Base-by-base conservation (phyloP, 2,888 invertebrate species). In the Catocala nupta region DNA sequence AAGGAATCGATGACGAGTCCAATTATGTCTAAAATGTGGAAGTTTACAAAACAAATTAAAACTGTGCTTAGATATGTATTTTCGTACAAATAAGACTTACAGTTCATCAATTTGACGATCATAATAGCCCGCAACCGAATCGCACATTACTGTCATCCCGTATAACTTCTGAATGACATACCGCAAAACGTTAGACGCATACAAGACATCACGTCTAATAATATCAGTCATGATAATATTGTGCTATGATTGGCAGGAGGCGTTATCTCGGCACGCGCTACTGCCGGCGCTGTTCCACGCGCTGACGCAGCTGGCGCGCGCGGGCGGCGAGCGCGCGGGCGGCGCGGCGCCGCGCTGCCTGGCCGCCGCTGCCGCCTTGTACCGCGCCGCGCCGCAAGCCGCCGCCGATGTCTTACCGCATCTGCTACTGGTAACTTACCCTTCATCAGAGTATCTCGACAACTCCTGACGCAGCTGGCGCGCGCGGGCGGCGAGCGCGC, bases 311-410 rank as follows among this genome's bases (percentile, higher is more conserved):
- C 86, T 93, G 16, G 87, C 87, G 50, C 78, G 64, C 10, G 78
- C 86, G 44, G 82, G 86, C 67, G 70, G 75, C 11, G 54, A 43
- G 62, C 61, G 65, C 16, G 49, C 59, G 34, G 74, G 73, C 36
- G 77, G 80, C 44, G 81, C 79, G 54, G 75, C 75, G 56, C 68
- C 75, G 69, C 87, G 92, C 65, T 90, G 92, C 62, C 87, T 92
- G 33, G 81, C 87, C 16, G 91, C 92, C 47, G 92, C 92, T 25
- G 89, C 90, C 5, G 87, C 89, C 51, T 84, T 93, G 8, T 93
- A 93, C 84, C 82, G 85, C 65, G 89, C 91, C 63, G 90, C 87
- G 77, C 91, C 89, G 13, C 72, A 66, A 13, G 83, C 82, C 8
- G 72, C 77, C 55, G 66, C 61, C 0, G 49, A 63, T 0, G 77